These are phyloP conservation scores for Drosophila saltans DNA, from an alignment of 1,140 invertebrate genomes.

Conservation along the genomic window DNA sequence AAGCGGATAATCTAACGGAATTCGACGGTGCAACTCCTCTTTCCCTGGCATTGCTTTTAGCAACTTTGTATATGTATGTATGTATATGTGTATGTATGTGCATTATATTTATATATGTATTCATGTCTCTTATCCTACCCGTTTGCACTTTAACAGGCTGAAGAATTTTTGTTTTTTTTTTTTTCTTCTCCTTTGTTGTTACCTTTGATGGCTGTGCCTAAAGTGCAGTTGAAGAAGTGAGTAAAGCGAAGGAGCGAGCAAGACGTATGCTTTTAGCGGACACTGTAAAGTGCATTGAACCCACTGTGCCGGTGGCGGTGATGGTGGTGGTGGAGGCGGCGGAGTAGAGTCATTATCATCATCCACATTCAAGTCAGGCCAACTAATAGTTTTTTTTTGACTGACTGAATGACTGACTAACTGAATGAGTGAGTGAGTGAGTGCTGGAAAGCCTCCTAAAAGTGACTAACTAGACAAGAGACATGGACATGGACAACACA, in stretches of 20 bases:
- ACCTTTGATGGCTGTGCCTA: slow-evolving; percentile 53
- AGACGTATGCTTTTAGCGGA: slow-evolving; percentile 51
- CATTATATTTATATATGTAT: not conserved
- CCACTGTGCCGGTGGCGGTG: not conserved
- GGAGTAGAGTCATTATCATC: slow-evolving; percentile 39
- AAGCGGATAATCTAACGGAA: not conserved
- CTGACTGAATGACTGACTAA: slow-evolving; percentile 42
- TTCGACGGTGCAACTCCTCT: not conserved
- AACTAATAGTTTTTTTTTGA: slow-evolving; percentile 66
- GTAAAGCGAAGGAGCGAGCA: not conserved
- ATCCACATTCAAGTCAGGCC: slow-evolving; percentile 48
- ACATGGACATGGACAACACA: slow-evolving; percentile 31
- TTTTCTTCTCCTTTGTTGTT: slow-evolving; percentile 22
- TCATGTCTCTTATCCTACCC: slow-evolving; percentile 17
- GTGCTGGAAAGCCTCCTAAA: slow-evolving; percentile 32
- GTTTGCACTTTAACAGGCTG: slow-evolving; percentile 33
- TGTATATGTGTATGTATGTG: not conserved
- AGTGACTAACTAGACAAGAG: slow-evolving; percentile 68
- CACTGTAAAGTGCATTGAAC: slow-evolving; percentile 49
- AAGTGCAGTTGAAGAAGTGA: slow-evolving; percentile 47
- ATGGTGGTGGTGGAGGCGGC: slow-evolving; percentile 14
- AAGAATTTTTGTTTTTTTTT: slow-evolving; percentile 41
- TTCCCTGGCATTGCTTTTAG: not conserved
- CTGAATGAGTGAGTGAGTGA: slow-evolving; percentile 11
- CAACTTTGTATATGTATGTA: not conserved